Conservation (phyloP, 2,797 vertebrate species). For the Phaenicophaeus curvirostris region DNA sequence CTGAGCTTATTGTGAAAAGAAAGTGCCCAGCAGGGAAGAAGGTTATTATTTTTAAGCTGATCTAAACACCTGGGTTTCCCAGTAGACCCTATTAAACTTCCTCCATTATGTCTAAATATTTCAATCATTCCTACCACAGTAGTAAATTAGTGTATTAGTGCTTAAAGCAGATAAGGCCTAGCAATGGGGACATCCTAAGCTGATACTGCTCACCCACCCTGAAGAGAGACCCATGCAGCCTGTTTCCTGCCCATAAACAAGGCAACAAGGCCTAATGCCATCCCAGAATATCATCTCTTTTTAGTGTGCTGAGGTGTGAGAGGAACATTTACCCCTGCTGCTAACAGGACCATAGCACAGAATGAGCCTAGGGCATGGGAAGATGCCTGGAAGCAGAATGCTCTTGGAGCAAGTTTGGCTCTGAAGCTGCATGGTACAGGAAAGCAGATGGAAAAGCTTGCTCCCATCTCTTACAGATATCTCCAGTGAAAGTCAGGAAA, state of each 20-base stretch:
- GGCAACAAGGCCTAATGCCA: not conserved
- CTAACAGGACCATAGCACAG: fast-evolving
- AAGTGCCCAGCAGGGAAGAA: conserved; percentile 80
- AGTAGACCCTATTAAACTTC: conserved; percentile 83
- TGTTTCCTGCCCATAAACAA: not conserved
- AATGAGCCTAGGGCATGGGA: not conserved
- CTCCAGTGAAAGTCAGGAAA: not conserved
- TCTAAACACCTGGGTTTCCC: conserved; percentile 88
- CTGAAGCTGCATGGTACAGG: not conserved
- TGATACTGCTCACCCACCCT: conserved; percentile 63
- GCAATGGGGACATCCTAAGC: conserved; percentile 58
- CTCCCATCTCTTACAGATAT: not conserved
- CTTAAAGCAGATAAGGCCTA: conserved; percentile 68
- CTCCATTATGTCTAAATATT: conserved; percentile 85
- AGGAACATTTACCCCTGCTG: not conserved
- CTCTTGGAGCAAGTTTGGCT: not conserved
- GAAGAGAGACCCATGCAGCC: conserved; percentile 37
- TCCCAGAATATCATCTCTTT: not conserved
- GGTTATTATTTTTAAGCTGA: conserved; percentile 90
- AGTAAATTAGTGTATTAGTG: conserved; percentile 76
- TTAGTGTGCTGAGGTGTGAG: not conserved
- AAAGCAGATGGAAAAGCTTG: not conserved
- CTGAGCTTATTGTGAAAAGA: conserved; percentile 83
- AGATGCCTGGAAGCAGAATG: not conserved
- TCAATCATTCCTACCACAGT: conserved; percentile 78